Conservation (phyloP, 2,888 invertebrate genomes). For the Hetaerina titia region DNA sequence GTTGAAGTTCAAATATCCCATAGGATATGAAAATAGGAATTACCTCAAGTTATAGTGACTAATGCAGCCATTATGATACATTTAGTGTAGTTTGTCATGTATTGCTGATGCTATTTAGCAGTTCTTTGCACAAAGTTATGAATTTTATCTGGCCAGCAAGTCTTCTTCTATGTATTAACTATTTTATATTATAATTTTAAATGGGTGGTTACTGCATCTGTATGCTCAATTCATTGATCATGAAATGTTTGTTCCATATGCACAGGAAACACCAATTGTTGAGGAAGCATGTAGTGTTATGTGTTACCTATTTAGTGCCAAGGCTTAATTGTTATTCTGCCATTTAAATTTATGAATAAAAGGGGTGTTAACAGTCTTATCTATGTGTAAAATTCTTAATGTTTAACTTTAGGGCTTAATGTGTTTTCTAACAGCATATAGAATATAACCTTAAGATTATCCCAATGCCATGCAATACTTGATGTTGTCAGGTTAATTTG, state of each 20-base stretch:
- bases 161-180: neutral
- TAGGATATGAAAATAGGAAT: neutral
- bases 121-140: neutral
- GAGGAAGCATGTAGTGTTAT: slow-evolving; percentile 60
- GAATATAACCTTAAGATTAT: neutral
- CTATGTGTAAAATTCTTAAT: neutral
- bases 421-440: neutral
- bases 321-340: slow-evolving; percentile 56
- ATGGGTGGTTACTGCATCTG: slow-evolving; percentile 52
- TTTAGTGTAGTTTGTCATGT: neutral
- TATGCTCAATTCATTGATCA: slow-evolving; percentile 24
- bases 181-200: neutral
- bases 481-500: slow-evolving; percentile 43
- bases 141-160: neutral
- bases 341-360: neutral
- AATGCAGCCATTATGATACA: neutral
- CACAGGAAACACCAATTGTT: slow-evolving; percentile 46
- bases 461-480: slow-evolving; percentile 21
- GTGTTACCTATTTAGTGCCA: slow-evolving; percentile 46
- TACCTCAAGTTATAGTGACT: too few species aligned
- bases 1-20: neutral
- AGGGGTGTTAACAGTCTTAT: slow-evolving; percentile 19
- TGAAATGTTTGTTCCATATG: slow-evolving; percentile 43
- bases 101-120: neutral
- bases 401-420: slow-evolving; percentile 55